Evolutionary conservation across 2,888 invertebrate species (phyloP), one percentile per base, ranked within the genome.

Genomic region (Cerceris rybyensis): DNA sequence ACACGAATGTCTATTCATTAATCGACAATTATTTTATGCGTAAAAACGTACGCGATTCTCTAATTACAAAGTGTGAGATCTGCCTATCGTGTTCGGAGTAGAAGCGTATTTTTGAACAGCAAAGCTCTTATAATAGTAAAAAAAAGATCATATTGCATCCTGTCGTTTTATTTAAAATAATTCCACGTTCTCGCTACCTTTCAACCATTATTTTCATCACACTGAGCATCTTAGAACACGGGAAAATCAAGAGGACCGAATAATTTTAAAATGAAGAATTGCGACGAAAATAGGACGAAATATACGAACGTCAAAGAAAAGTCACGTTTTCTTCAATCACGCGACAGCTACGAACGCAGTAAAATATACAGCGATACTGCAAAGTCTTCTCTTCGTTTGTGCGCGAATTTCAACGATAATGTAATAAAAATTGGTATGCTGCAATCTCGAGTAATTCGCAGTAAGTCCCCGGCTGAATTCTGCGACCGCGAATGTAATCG

Each of bases 1-100:
- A 77, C 67, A 59, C 57, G 73, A 70, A 73, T 70, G 75, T 52
- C 76, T 77, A 67, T 77, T 76, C 80, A 80, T 79, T 73, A 70
- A 77, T 79, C 70, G 58, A 50, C 50, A 70, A 74, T 74, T 70
- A 77, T 70, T 67, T 57, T 57, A 55, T 58, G 52, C 54, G 68
- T 65, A 69, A 49, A 49, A 77, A 55, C 52, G 46, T 60, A 65
- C 59, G 69, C 41, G 71, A 72, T 57, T 69, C 57, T 66, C 65
- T 14, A 50, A 55, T 73, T 73, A 73, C 66, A 52, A 75, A 75
- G 65, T 75, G 67, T 73, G 68, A 68, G 74, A 43, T 50, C 64
- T 28, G 42, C 50, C 63, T 42, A 11, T 14, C 63, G 9, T 59
- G 28, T 50, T 64, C 42, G 49, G 54, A 54, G 39, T 59, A 72